Conservation (phyloP, 2,797 vertebrate genomes). For the Sylvia borin region DNA sequence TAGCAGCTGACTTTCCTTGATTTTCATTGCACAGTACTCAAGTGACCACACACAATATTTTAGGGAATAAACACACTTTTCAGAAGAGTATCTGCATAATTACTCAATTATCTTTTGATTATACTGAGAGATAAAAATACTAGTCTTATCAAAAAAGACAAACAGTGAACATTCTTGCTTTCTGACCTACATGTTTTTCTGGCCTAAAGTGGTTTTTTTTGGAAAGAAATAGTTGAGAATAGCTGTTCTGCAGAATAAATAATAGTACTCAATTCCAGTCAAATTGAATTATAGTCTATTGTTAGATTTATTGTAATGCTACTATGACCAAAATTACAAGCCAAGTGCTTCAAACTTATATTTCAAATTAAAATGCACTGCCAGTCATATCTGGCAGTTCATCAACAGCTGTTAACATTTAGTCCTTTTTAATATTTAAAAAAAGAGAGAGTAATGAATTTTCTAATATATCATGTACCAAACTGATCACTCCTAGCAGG, state of each 20-base stretch:
- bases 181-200: not conserved
- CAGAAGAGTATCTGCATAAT: not conserved
- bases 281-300: slow-evolving; percentile 25
- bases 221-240: not conserved
- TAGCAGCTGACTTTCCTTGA: not conserved
- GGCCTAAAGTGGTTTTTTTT: not conserved
- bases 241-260: slow-evolving; percentile 39
- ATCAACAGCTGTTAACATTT: slow-evolving; percentile 58
- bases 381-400: slow-evolving; percentile 47
- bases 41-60: not conserved
- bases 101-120: not conserved
- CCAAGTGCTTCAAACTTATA: slow-evolving; percentile 37
- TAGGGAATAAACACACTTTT: not conserved
- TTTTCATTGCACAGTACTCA: not conserved
- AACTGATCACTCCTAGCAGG: slow-evolving; percentile 40
- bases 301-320: slow-evolving; percentile 35
- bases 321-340: slow-evolving; percentile 60
- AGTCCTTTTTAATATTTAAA: slow-evolving; percentile 49
- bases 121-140: not conserved
- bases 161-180: not conserved
- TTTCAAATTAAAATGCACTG: not conserved
- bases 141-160: not conserved
- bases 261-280: slow-evolving; percentile 27
- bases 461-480: slow-evolving; percentile 25
- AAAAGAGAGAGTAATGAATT: slow-evolving; percentile 20